These are phyloP conservation scores for Ametastegia equiseti DNA, from an alignment of 2,888 invertebrate species.

Conservation along the genomic window DNA sequence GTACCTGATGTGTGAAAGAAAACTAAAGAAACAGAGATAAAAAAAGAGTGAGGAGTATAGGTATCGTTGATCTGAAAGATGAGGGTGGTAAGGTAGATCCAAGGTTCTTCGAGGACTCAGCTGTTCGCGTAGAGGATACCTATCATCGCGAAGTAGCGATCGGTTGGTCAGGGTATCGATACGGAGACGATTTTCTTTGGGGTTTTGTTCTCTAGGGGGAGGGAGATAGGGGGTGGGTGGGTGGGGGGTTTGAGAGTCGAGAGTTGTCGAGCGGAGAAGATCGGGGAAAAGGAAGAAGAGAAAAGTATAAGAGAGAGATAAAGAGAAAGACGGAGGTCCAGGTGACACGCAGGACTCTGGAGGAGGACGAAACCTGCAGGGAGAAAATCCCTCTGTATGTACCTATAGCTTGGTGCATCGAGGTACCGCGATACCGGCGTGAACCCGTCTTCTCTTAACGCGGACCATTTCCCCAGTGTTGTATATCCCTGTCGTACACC, in stretches of 20 bases:
- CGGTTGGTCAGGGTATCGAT: slow-evolving; percentile 10
- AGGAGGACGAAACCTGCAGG: slow-evolving; percentile 46
- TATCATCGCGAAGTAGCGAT: background rate
- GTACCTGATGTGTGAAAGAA: background rate
- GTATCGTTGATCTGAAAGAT: background rate
- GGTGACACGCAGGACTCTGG: slow-evolving; percentile 52
- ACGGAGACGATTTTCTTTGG: background rate
- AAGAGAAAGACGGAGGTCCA: slow-evolving; percentile 42
- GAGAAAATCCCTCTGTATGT: slow-evolving; percentile 8
- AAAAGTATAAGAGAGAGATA: slow-evolving; percentile 33
- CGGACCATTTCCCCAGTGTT: slow-evolving; percentile 45
- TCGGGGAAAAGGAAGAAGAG: slow-evolving; percentile 48
- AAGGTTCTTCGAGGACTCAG: slow-evolving; percentile 15
- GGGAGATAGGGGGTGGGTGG: background rate
- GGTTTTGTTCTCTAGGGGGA: slow-evolving; percentile 27
- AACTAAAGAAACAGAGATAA: background rate
- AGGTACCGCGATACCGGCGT: slow-evolving; percentile 40
- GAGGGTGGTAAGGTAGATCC: slow-evolving; percentile 15
- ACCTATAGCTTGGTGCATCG: no score
- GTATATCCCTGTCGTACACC: slow-evolving; percentile 61
- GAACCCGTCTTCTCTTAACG: slow-evolving; percentile 42
- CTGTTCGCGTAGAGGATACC: slow-evolving; percentile 13
- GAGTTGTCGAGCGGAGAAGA: slow-evolving; percentile 49
- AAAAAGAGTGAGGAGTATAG: background rate
- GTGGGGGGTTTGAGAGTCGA: slow-evolving; percentile 8